Evolutionary conservation across 64 coral and sea anemone genomes (phyloP).

Genomic region (Pocillopora verrucosa): DNA sequence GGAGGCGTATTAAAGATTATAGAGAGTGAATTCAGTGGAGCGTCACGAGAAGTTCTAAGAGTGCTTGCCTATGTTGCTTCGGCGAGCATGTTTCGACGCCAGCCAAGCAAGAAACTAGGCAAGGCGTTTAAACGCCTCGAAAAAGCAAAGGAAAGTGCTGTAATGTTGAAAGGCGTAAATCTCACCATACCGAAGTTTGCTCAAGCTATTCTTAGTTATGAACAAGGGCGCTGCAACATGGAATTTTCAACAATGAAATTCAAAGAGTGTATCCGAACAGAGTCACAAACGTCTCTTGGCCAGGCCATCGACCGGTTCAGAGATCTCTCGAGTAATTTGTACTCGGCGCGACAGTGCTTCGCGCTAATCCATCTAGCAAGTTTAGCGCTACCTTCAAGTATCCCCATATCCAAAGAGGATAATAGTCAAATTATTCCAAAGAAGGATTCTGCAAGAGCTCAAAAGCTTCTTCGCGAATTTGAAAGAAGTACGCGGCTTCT

Average conservation of each 20-base stretch:
- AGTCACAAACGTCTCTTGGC: neutral
- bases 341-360: neutral
- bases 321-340: neutral
- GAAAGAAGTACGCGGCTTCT: neutral
- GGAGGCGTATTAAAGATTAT: neutral
- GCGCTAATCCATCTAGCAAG: neutral
- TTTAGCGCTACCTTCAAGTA: neutral
- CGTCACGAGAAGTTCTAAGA: neutral
- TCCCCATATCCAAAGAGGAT: too few species aligned
- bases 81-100: neutral
- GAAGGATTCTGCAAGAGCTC: neutral
- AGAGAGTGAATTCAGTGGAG: neutral
- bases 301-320: neutral
- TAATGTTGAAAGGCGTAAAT: neutral
- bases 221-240: neutral
- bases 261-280: neutral
- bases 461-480: neutral
- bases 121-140: neutral
- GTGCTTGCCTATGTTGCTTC: neutral
- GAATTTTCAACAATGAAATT: neutral
- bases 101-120: neutral
- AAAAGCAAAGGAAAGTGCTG: neutral
- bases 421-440: neutral
- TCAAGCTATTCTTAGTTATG: neutral
- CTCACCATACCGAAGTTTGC: neutral